A percentile compares a stretch with the other conserved stretches of the same genome.
Conservation (phyloP, 2,113 vertebrate species). For the human (Homo sapiens) region DNA sequence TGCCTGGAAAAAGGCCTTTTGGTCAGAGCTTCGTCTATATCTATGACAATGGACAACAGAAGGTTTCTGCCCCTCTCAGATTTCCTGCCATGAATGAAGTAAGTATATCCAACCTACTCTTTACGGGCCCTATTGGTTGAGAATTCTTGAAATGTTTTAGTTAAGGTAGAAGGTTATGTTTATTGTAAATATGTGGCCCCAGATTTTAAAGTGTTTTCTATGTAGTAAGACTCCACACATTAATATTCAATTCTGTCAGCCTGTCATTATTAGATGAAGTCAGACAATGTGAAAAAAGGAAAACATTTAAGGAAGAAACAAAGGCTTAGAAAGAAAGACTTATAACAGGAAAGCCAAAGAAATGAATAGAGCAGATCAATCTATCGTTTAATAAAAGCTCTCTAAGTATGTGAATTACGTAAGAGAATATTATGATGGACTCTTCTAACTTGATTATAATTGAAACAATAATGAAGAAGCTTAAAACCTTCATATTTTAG, state of each 20-base stretch:
- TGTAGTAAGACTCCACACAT: not conserved
- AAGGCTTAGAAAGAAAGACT: not conserved
- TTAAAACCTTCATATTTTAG: not conserved
- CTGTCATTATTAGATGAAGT: conserved; percentile 32
- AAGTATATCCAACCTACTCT: conserved; percentile 65
- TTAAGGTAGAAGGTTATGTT: not conserved
- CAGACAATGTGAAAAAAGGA: not conserved
- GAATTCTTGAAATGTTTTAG: not conserved
- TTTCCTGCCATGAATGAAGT: conserved; percentile 98
- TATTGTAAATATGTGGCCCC: conserved; percentile 8
- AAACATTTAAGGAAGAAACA: conserved; percentile 32
- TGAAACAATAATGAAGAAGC: not conserved
- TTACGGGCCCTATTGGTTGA: not conserved
- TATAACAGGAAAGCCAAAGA: not conserved
- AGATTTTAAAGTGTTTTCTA: conserved; percentile 2
- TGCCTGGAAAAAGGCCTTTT: conserved; percentile 97
- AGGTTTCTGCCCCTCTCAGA: conserved; percentile 93
- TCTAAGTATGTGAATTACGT: not conserved
- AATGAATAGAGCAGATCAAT: conserved; percentile 4
- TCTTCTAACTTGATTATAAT: not conserved
- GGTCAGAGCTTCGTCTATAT: conserved; percentile 97
- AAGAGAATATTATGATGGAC: not conserved
- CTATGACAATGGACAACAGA: conserved; percentile 97
- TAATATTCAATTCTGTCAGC: conserved; percentile 27
- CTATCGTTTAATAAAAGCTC: not conserved